Evolutionary conservation across 2,113 vertebrate genomes (phyloP).

Genomic region (Empidonax alnorum): DNA sequence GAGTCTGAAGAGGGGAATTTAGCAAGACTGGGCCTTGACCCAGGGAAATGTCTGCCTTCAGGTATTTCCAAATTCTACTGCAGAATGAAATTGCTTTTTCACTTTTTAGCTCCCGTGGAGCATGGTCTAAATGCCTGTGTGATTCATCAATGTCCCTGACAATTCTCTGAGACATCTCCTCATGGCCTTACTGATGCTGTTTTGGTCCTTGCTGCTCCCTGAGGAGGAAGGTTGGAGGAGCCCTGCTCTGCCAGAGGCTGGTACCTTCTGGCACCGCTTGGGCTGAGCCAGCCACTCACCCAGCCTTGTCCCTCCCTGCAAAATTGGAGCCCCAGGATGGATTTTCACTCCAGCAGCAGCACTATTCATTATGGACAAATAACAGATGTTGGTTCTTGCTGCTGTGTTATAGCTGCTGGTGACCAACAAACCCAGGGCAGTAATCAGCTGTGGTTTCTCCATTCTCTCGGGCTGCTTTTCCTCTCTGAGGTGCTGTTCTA

Average conservation of each 20-base stretch:
- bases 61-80: background rate
- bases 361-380: background rate
- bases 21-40: background rate
- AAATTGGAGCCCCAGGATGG: background rate
- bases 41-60: background rate
- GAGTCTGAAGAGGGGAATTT: background rate
- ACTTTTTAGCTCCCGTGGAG: background rate
- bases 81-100: slow-evolving; percentile 4
- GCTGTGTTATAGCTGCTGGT: background rate
- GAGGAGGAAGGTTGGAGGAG: background rate
- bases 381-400: accelerated
- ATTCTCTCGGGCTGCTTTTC: background rate
- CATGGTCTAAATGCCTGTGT: background rate
- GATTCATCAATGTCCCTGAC: background rate
- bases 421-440: background rate
- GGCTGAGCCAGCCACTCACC: background rate
- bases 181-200: background rate
- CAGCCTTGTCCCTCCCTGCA: accelerated
- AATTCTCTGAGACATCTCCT: background rate
- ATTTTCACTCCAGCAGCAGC: background rate
- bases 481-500: background rate
- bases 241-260: background rate
- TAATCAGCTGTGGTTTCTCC: background rate
- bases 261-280: background rate
- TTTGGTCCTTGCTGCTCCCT: background rate